These are phyloP conservation scores for Mus spretus DNA, from an alignment of 2,797 vertebrate genomes.

Conservation along the genomic window DNA sequence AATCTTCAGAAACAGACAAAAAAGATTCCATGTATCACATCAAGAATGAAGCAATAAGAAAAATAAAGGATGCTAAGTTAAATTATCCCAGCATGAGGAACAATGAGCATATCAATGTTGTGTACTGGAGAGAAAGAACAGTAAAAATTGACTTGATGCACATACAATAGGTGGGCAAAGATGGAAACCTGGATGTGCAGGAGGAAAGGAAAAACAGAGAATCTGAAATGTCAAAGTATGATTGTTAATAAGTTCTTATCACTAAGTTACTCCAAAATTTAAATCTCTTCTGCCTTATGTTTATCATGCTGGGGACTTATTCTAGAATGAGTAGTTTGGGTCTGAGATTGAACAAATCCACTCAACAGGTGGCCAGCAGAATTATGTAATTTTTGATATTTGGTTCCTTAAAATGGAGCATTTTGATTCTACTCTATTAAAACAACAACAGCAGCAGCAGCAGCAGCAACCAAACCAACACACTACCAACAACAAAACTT, in stretches of 20 bases:
- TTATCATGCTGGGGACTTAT: not conserved
- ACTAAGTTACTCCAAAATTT: not conserved
- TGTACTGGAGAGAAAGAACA: not conserved
- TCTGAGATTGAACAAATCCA: not conserved
- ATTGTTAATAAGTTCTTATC: not conserved
- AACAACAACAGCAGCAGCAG: not conserved
- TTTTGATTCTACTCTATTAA: not conserved
- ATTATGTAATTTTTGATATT: not conserved
- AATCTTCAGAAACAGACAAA: conserved; percentile 6
- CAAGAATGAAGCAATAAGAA: not conserved
- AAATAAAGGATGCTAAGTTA: not conserved
- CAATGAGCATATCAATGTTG: not conserved
- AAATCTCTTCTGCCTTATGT: not conserved
- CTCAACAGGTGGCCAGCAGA: not conserved
- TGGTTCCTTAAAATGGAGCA: not conserved
- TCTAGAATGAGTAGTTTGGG: too few species aligned
- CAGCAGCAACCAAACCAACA: not conserved
- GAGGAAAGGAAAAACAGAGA: not conserved
- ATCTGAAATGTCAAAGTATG: not conserved
- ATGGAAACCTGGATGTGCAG: not conserved
- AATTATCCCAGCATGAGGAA: not conserved
- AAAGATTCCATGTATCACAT: not conserved
- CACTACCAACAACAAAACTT: not conserved
- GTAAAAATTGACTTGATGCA: not conserved
- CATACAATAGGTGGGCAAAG: not conserved